Evolutionary conservation across 2,888 invertebrate species (phyloP).

Genomic region (Drosophila paranaensis): DNA sequence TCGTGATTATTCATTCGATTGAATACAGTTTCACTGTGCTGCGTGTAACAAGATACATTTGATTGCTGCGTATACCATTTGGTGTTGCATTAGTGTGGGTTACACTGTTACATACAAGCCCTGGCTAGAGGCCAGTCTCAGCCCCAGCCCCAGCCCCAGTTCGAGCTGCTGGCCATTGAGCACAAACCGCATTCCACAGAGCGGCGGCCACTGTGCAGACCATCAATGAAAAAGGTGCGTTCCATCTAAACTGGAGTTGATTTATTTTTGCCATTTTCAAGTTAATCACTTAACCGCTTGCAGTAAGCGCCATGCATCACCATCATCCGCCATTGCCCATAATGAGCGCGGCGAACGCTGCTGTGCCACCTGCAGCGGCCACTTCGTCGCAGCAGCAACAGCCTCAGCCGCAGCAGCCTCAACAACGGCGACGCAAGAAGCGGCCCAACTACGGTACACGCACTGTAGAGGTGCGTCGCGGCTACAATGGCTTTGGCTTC

Average conservation of each 20-base stretch:
- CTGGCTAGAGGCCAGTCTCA: slow-evolving; percentile 35
- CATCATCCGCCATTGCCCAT: slow-evolving; percentile 78
- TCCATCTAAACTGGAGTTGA: slow-evolving; percentile 22
- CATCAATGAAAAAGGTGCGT: slow-evolving; percentile 75
- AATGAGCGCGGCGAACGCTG: slow-evolving; percentile 42
- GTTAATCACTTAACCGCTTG: slow-evolving; percentile 6
- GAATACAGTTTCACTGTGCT: not conserved
- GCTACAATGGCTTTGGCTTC: slow-evolving; percentile 97
- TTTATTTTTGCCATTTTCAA: slow-evolving; percentile 19
- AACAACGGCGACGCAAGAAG: slow-evolving; percentile 87
- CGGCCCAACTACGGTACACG: slow-evolving; percentile 87
- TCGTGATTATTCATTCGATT: not conserved
- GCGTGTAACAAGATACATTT: slow-evolving; percentile 36
- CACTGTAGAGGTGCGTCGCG: slow-evolving; percentile 92
- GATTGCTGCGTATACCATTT: slow-evolving; percentile 46
- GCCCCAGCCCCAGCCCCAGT: slow-evolving; percentile 23
- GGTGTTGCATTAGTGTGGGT: slow-evolving; percentile 34
- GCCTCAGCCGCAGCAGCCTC: slow-evolving; percentile 80
- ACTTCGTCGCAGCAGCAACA: slow-evolving; percentile 26
- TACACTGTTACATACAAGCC: slow-evolving; percentile 52
- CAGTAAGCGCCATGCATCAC: slow-evolving; percentile 74
- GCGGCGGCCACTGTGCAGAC: slow-evolving; percentile 25
- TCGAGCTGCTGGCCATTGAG: slow-evolving; percentile 52
- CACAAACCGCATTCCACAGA: slow-evolving; percentile 67
- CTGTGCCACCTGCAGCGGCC: slow-evolving; percentile 17